Conservation (phyloP, 1,140 invertebrate genomes). For the Catajapyx aquilonaris region DNA sequence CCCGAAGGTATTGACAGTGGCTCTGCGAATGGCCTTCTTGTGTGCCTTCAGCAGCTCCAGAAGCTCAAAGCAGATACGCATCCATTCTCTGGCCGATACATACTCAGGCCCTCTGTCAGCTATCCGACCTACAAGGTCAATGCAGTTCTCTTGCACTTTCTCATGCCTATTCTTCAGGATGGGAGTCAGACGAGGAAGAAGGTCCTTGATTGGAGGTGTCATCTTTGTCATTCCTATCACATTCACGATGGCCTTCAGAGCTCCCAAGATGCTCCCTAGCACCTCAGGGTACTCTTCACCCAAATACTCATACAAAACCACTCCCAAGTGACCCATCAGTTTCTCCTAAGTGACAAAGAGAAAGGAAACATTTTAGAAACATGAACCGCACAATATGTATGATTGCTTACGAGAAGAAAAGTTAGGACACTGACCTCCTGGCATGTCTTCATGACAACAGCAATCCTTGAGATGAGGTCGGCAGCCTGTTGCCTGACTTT, state of each 20-base stretch:
- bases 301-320: slow-evolving; percentile 97
- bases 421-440: slow-evolving; percentile 62
- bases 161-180: slow-evolving; percentile 81
- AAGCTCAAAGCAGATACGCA: slow-evolving; percentile 98
- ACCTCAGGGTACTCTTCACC: slow-evolving; percentile 99
- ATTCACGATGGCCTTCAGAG: slow-evolving; percentile 95
- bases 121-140: slow-evolving; percentile 95
- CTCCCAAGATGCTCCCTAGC: slow-evolving; percentile 91
- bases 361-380: too few relatives aligned
- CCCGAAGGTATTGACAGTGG: slow-evolving; percentile 98
- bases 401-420: slow-evolving; percentile 5
- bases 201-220: slow-evolving; percentile 98
- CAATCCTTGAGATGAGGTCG: slow-evolving; percentile 94
- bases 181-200: slow-evolving; percentile 87
- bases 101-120: slow-evolving; percentile 98
- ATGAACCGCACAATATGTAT: too few relatives aligned
- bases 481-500: slow-evolving; percentile 99
- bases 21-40: slow-evolving; percentile 95
- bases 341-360: slow-evolving; percentile 51
- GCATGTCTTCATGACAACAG: slow-evolving; percentile 98
- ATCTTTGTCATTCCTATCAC: slow-evolving; percentile 99
- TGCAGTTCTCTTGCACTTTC: slow-evolving; percentile 95
- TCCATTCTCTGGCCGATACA: slow-evolving; percentile 97
- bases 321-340: slow-evolving; percentile 97
- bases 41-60: slow-evolving; percentile 97